phyloP scores from a whole-genome alignment of 2,888 invertebrate genomes.

The Neria commutata region DNA sequence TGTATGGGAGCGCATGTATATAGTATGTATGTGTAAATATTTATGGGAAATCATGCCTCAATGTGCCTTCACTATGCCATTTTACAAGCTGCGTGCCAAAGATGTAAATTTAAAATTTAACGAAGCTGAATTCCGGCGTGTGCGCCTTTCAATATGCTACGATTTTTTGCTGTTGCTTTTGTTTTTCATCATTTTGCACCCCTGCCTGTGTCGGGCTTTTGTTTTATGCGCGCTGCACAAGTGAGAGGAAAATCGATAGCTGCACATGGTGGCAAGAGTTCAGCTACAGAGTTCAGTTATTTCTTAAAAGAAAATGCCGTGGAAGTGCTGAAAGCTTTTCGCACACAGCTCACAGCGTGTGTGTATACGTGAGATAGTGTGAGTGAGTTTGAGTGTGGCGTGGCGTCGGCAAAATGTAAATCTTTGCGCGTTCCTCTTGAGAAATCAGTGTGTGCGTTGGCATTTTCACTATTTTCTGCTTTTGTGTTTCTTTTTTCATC shows the following conservation, averaged over 20 bases:
- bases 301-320: slow-evolving; percentile 52
- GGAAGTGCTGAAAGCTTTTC: slow-evolving; percentile 38
- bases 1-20: neutral
- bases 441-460: slow-evolving; percentile 51
- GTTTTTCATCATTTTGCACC: too few species aligned
- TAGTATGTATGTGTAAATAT: slow-evolving; percentile 7
- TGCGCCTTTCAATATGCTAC: too few species aligned
- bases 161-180: neutral
- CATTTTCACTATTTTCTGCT: slow-evolving; percentile 31
- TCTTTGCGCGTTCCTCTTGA: slow-evolving; percentile 51
- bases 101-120: neutral
- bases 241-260: neutral
- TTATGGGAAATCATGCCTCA: slow-evolving; percentile 15
- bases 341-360: neutral
- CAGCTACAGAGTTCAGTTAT: slow-evolving; percentile 37
- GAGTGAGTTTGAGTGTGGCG: neutral
- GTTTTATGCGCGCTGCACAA: too few species aligned
- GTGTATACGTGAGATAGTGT: neutral
- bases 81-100: neutral
- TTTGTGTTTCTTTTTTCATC: neutral
- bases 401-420: slow-evolving; percentile 24
- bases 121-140: neutral
- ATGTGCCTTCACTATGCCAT: neutral
- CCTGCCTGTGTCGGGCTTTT: too few species aligned
- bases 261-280: slow-evolving; percentile 20